Percentiles rank a stretch among this genome's conserved stretches.
These are phyloP conservation scores for Falco columbarius DNA, from an alignment of 2,797 vertebrate genomes.

Conservation along the genomic window DNA sequence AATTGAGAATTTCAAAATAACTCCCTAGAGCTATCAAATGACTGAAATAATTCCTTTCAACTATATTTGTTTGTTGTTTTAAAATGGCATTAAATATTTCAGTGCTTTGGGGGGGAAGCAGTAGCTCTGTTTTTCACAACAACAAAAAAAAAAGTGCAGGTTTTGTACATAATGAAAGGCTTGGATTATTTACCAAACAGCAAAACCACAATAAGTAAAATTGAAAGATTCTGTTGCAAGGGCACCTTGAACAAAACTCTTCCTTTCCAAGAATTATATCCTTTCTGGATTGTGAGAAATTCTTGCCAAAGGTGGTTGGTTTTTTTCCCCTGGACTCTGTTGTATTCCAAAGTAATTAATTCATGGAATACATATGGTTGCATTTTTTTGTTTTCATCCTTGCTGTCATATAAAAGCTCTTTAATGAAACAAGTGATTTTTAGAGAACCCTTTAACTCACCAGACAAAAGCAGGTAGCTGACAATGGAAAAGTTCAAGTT, in stretches of 20 bases:
- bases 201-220: background rate
- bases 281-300: background rate
- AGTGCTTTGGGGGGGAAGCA: rapidly evolving
- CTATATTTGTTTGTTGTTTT: background rate
- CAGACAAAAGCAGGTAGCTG: background rate
- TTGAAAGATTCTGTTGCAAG: background rate
- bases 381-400: background rate
- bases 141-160: rapidly evolving
- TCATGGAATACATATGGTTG: background rate
- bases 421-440: background rate
- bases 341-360: background rate
- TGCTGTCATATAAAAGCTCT: background rate
- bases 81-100: background rate
- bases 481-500: background rate
- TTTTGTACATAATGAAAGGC: background rate
- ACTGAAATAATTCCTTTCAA: background rate
- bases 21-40: background rate
- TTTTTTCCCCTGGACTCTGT: background rate
- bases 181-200: background rate
- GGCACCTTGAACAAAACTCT: background rate
- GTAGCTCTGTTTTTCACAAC: background rate
- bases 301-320: background rate
- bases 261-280: background rate
- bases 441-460: background rate
- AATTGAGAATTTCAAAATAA: background rate